These are phyloP conservation scores for Lepidochitona cinerea DNA, from an alignment of 2,888 invertebrate genomes.

Conservation along the genomic window DNA sequence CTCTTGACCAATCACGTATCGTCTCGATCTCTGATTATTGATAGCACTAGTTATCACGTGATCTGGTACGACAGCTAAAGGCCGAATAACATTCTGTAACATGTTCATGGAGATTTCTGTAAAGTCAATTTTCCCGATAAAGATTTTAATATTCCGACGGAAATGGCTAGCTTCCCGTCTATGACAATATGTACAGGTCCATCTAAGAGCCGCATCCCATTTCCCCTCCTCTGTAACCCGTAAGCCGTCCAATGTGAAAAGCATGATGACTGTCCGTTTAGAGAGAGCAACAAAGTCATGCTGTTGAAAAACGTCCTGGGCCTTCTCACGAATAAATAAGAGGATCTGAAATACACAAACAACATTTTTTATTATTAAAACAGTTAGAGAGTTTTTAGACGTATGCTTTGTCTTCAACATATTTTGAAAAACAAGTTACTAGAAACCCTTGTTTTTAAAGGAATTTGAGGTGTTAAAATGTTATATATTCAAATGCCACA, in stretches of 20 bases:
- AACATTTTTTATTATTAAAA: too few relatives aligned
- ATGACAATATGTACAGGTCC: not conserved
- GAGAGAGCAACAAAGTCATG: not conserved
- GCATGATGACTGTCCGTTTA: not conserved
- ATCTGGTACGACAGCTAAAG: not conserved
- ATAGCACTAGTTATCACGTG: not conserved
- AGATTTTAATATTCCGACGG: not conserved
- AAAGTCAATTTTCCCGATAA: not conserved
- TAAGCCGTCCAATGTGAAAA: not conserved
- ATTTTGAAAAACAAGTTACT: too few relatives aligned
- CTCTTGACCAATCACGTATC: not conserved
- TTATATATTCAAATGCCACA: not conserved
- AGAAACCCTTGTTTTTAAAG: too few relatives aligned
- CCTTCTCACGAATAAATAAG: not conserved
- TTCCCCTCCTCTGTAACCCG: not conserved
- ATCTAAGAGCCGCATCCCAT: not conserved
- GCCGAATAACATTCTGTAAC: not conserved
- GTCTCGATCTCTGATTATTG: not conserved
- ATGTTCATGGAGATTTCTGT: not conserved
- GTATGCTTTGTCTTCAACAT: too few relatives aligned
- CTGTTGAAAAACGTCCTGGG: not conserved
- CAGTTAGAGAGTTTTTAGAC: too few relatives aligned
- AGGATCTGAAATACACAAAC: not conserved
- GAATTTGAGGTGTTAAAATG: not conserved
- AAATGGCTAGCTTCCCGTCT: not conserved